These are phyloP conservation scores for Himalopsyche anomala DNA, from an alignment of 2,888 invertebrate species.

Conservation along the genomic window DNA sequence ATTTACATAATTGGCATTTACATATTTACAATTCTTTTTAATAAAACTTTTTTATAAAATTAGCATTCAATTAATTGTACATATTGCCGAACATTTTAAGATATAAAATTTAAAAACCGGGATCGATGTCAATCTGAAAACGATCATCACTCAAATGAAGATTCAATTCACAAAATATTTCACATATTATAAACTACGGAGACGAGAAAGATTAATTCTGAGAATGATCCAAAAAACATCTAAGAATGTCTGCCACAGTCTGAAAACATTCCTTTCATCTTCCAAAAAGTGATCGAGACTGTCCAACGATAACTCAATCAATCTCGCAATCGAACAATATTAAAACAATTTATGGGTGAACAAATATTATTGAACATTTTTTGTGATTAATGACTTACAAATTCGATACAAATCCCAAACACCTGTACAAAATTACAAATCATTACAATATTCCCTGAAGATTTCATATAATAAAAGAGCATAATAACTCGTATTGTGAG, in stretches of 20 bases:
- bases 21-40: slow-evolving; percentile 61
- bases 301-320: too few relatives aligned
- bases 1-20: slow-evolving; percentile 63
- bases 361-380: neutral
- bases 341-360: neutral
- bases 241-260: neutral
- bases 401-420: neutral
- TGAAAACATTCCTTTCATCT: too few relatives aligned
- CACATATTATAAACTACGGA: neutral
- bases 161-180: neutral
- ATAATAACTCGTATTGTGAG: neutral
- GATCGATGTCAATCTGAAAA: neutral
- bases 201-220: neutral
- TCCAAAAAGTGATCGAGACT: too few relatives aligned
- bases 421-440: neutral
- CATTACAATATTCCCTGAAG: neutral
- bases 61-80: slow-evolving; percentile 51
- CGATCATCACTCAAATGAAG: neutral
- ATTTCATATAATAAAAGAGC: neutral
- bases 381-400: neutral
- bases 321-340: too few relatives aligned
- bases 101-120: neutral
- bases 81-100: slow-evolving; percentile 54
- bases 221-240: neutral
- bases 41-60: slow-evolving; percentile 55